Conservation (phyloP, 2,113 vertebrate genomes). For the Trogon melanurus region DNA sequence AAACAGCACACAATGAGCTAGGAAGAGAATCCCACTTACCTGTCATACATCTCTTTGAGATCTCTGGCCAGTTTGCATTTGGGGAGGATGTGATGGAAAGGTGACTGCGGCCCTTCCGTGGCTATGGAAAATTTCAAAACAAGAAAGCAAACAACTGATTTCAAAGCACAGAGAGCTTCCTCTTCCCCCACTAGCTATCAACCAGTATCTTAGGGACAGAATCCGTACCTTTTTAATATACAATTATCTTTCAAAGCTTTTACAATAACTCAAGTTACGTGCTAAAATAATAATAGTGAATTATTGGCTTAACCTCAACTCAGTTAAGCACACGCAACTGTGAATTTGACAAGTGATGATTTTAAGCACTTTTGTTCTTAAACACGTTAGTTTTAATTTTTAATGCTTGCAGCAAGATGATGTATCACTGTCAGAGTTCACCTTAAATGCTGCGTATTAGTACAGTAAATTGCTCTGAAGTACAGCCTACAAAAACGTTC, state of each 20-base stretch:
- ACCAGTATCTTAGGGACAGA: background rate
- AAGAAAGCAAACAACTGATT: background rate
- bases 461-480: background rate
- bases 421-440: background rate
- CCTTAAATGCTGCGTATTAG: background rate
- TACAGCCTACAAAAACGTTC: background rate
- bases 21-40: constrained; percentile 72
- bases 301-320: constrained; percentile 1
- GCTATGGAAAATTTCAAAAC: constrained; percentile 68
- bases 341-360: background rate
- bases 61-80: constrained; percentile 97
- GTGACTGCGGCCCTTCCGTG: constrained; percentile 88
- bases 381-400: background rate
- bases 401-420: constrained; percentile 3
- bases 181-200: background rate
- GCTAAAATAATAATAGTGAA: background rate
- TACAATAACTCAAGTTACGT: background rate
- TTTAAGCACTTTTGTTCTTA: background rate
- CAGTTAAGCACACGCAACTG: background rate
- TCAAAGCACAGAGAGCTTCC: background rate
- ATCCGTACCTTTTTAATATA: background rate
- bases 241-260: background rate
- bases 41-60: constrained; percentile 95
- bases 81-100: constrained; percentile 95
- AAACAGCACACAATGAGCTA: background rate